phyloP scores from a whole-genome alignment of 2,888 invertebrate species.

The Scelioninae gen. 1 region DNA sequence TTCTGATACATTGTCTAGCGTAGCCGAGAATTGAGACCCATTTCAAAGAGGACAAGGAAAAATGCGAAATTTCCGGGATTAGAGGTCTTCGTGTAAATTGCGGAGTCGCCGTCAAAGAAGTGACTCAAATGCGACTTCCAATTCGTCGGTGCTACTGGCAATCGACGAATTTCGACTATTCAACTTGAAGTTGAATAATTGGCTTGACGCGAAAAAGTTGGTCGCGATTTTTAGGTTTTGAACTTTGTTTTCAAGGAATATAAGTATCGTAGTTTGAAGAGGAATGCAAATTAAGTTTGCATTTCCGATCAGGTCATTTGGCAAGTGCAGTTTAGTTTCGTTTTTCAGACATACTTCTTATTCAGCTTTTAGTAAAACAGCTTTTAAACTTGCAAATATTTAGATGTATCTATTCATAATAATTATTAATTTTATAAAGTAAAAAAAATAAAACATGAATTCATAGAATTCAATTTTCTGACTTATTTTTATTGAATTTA shows the following conservation, averaged over 20 bases:
- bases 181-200: conserved; percentile 47
- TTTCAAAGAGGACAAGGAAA: conserved; percentile 56
- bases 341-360: too few relatives aligned
- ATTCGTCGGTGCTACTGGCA: too few relatives aligned
- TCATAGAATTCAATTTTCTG: too few relatives aligned
- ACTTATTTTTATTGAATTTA: too few relatives aligned
- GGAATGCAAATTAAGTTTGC: conserved; percentile 3
- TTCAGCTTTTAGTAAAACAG: too few relatives aligned
- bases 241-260: conserved; percentile 7
- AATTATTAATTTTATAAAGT: too few relatives aligned
- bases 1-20: conserved; percentile 64
- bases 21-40: conserved; percentile 29
- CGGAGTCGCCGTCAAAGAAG: conserved; percentile 39
- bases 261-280: background rate
- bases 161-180: conserved; percentile 39
- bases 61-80: conserved; percentile 61
- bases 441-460: too few relatives aligned
- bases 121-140: conserved; percentile 1
- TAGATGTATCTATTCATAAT: too few relatives aligned
- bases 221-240: conserved; percentile 13
- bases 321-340: background rate
- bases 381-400: too few relatives aligned
- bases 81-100: conserved; percentile 40
- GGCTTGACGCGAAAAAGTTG: conserved; percentile 23
- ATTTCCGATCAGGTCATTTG: background rate